Conservation (phyloP, 2,797 vertebrate genomes). For the Diplodus puntazzo region DNA sequence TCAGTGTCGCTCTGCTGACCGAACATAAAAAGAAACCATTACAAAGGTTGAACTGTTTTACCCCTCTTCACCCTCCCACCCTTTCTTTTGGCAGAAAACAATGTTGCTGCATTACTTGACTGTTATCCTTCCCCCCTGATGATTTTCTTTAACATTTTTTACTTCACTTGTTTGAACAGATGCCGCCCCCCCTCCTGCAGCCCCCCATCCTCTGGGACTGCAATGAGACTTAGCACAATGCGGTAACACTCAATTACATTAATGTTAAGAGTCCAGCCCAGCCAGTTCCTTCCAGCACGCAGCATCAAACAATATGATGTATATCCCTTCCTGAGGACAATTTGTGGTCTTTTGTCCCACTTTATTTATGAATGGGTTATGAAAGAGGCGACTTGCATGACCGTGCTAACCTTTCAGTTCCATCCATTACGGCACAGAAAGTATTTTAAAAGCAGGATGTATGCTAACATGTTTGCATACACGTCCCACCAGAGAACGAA, state of each 20-base stretch:
- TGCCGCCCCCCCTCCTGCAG: constrained; percentile 75
- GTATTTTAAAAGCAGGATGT: constrained; percentile 38
- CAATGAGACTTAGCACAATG: constrained; percentile 75
- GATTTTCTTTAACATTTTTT: constrained; percentile 84
- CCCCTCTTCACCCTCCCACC: constrained; percentile 64
- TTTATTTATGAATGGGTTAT: constrained; percentile 78
- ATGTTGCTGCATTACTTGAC: constrained; percentile 82
- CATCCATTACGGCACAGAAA: constrained; percentile 18
- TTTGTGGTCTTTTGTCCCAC: constrained; percentile 61
- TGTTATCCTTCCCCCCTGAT: constrained; percentile 84
- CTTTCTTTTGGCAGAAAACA: constrained; percentile 81
- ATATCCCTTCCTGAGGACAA: constrained; percentile 69
- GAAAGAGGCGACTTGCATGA: constrained; percentile 65
- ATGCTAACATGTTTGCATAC: not conserved
- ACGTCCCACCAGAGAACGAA: constrained; percentile 30
- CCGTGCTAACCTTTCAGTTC: constrained; percentile 66
- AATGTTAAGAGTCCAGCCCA: constrained; percentile 76
- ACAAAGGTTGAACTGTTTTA: constrained; percentile 82
- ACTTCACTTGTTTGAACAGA: constrained; percentile 86
- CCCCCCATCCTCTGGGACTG: constrained; percentile 74
- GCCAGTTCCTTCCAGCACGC: constrained; percentile 76
- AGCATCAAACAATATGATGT: constrained; percentile 75
- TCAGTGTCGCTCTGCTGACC: constrained; percentile 75
- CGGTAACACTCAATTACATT: constrained; percentile 76
- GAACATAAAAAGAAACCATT: constrained; percentile 79